phyloP scores from a whole-genome alignment of 1,140 invertebrate genomes.

The Augochlora pura region DNA sequence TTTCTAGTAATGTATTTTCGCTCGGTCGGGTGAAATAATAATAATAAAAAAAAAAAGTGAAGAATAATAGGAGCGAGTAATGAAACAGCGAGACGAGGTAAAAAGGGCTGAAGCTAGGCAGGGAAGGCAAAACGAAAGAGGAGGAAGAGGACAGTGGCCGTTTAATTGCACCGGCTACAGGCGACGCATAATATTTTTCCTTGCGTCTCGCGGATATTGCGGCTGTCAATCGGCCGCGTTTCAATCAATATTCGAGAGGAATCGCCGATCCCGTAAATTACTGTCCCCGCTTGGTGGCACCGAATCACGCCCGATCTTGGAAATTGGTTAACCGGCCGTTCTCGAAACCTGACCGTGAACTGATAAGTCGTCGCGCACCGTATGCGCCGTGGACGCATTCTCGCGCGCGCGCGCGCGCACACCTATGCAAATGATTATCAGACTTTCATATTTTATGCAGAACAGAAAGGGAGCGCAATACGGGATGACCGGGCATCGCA shows the following conservation, averaged over 20 bases:
- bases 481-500: no score
- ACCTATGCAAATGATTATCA: no score
- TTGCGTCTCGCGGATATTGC: background rate
- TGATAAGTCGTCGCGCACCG: conserved; percentile 21
- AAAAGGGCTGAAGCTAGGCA: background rate
- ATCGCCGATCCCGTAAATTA: conserved; percentile 53
- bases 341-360: conserved; percentile 1
- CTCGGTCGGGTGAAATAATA: no score
- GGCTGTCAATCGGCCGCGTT: conserved; percentile 38
- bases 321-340: conserved; percentile 48
- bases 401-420: no score
- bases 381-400: background rate
- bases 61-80: background rate
- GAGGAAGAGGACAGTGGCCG: background rate
- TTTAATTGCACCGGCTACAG: conserved; percentile 30
- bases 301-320: conserved; percentile 50
- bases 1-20: conserved; percentile 24
- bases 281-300: conserved; percentile 31
- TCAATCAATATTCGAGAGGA: conserved; percentile 56
- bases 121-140: background rate
- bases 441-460: conserved; percentile 13
- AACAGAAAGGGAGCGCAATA: background rate
- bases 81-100: background rate
- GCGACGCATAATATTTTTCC: conserved; percentile 3
- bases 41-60: no score